Percentiles rank a stretch among this genome's conserved stretches.
Evolutionary conservation across 2,113 vertebrate species (phyloP).

Genomic region (Nothobranchius furzeri): DNA sequence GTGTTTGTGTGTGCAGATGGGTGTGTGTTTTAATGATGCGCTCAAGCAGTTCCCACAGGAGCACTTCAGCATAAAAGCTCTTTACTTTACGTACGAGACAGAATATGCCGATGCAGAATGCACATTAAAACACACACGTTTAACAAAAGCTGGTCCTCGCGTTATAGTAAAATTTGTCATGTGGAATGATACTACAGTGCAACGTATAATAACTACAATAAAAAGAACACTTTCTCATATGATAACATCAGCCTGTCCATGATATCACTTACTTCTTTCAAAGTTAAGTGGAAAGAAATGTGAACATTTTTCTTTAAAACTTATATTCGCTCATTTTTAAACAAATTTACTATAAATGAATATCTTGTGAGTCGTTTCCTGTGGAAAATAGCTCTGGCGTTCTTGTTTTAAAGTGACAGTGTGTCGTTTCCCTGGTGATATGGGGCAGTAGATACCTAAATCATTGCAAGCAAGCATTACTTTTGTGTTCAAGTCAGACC

Average conservation of each 20-base stretch:
- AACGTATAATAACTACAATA: conserved; percentile 23
- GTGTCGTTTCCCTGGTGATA: no score
- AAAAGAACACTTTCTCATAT: conserved; percentile 20
- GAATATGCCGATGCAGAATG: conserved; percentile 45
- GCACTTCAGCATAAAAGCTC: conserved; percentile 50
- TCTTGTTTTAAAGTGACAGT: no score
- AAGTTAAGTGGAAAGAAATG: conserved; percentile 23
- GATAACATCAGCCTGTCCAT: not conserved
- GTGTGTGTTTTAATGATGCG: conserved; percentile 26
- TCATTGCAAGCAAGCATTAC: no score
- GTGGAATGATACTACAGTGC: conserved; percentile 13
- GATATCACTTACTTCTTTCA: not conserved
- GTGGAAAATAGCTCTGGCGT: no score
- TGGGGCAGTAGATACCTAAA: no score
- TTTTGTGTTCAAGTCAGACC: no score
- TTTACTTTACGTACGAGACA: conserved; percentile 60
- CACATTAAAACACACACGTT: conserved; percentile 4
- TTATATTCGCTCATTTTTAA: no score
- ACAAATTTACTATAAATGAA: no score
- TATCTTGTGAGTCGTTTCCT: no score
- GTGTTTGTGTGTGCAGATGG: not conserved
- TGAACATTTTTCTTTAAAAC: not conserved
- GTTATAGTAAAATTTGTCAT: conserved; percentile 13
- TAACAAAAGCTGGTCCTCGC: conserved; percentile 13
- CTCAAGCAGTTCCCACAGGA: conserved; percentile 63